These are phyloP conservation scores for Trisateles emortualis DNA, from an alignment of 2,888 invertebrate species.

Conservation along the genomic window DNA sequence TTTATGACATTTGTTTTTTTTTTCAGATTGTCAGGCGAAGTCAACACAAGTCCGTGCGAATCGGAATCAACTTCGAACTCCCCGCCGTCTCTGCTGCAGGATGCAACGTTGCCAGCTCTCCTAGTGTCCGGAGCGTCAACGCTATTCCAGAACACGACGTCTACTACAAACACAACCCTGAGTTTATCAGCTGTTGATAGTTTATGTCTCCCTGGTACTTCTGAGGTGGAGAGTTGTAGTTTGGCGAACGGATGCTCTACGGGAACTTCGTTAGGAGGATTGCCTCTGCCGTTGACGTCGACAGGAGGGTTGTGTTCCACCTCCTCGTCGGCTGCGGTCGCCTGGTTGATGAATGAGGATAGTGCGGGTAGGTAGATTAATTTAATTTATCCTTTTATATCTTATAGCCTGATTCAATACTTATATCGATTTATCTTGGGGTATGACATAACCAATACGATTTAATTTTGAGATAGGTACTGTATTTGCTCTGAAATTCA, in stretches of 20 bases:
- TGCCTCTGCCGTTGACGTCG: constrained; percentile 77
- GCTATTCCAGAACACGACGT: constrained; percentile 75
- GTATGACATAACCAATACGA: too few relatives aligned
- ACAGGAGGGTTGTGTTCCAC: constrained; percentile 76
- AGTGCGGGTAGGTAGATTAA: constrained; percentile 70
- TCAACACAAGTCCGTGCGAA: constrained; percentile 87
- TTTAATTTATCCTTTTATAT: too few relatives aligned
- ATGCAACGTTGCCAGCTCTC: constrained; percentile 77
- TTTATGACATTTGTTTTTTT: constrained; percentile 14
- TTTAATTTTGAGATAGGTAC: too few relatives aligned
- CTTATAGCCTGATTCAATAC: too few relatives aligned
- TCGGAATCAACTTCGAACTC: constrained; percentile 89
- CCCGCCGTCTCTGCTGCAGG: constrained; percentile 81
- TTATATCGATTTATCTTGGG: too few relatives aligned
- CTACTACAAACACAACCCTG: constrained; percentile 59
- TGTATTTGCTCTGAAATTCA: too few relatives aligned
- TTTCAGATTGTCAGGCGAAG: constrained; percentile 78
- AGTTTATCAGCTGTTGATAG: constrained; percentile 64
- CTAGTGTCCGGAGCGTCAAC: constrained; percentile 79
- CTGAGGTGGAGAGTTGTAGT: constrained; percentile 73
- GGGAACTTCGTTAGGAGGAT: constrained; percentile 63
- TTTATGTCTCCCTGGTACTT: constrained; percentile 56
- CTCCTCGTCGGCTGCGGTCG: constrained; percentile 80
- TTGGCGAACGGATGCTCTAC: constrained; percentile 80
- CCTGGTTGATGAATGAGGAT: constrained; percentile 87